Percentiles rank a stretch among this genome's conserved stretches.
These are phyloP conservation scores for Epinotia ramella DNA, from an alignment of 2,888 invertebrate genomes.

Conservation along the genomic window DNA sequence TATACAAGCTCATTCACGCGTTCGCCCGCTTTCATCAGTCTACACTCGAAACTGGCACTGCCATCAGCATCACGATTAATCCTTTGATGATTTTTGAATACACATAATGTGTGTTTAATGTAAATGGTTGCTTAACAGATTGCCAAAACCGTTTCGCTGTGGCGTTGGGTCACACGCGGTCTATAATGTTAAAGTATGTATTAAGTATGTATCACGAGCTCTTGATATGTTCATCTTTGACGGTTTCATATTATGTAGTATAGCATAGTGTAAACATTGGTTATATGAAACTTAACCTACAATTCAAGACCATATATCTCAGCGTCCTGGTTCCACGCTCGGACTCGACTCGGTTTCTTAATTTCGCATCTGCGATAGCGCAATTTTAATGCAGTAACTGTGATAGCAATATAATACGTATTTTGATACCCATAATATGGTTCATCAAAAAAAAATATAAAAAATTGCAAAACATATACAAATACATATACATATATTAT, in stretches of 20 bases:
- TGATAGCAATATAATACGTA: too few species aligned
- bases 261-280: too few species aligned
- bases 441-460: neutral
- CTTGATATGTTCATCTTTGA: too few species aligned
- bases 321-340: too few species aligned
- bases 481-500: too few species aligned
- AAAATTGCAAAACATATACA: too few species aligned
- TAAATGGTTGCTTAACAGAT: neutral
- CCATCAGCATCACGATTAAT: conserved; percentile 24
- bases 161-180: neutral
- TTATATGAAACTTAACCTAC: too few species aligned
- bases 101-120: neutral
- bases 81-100: conserved; percentile 16
- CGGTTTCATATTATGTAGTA: too few species aligned
- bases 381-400: too few species aligned
- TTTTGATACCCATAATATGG: neutral
- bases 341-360: too few species aligned
- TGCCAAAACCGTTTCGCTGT: neutral
- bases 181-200: neutral
- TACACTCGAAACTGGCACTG: conserved; percentile 16
- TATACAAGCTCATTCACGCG: conserved; percentile 57
- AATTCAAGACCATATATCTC: too few species aligned
- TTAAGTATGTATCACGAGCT: too few species aligned
- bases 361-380: neutral
- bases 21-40: conserved; percentile 32